Evolutionary conservation across 2,113 vertebrate genomes (phyloP).

Genomic region (Thalassoma bifasciatum): DNA sequence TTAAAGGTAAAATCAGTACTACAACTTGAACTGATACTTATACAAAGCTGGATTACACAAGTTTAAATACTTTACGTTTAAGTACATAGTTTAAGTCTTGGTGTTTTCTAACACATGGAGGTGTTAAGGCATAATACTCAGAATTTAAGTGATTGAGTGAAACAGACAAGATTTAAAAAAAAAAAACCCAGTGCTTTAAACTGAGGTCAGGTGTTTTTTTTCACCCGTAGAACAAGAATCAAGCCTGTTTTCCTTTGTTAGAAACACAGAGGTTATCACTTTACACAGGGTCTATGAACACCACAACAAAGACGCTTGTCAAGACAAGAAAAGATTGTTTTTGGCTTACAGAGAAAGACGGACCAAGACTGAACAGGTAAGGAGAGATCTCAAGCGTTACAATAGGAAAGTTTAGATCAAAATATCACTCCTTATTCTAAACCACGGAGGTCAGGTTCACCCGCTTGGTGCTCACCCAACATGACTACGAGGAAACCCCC

Average conservation of each 20-base stretch:
- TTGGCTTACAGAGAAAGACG: background rate
- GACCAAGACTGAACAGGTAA: constrained; percentile 15
- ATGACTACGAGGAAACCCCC: constrained; percentile 11
- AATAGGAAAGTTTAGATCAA: constrained; percentile 18
- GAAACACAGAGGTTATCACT: constrained; percentile 46
- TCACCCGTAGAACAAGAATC: too few relatives aligned
- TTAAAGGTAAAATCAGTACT: too few relatives aligned
- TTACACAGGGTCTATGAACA: constrained; percentile 53
- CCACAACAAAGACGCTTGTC: constrained; percentile 49
- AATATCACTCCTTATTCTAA: constrained; percentile 2
- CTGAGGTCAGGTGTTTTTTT: constrained; percentile 21
- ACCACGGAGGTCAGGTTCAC: constrained; percentile 9
- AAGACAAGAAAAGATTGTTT: constrained; percentile 13
- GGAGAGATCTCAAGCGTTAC: constrained; percentile 8
- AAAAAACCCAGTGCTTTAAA: background rate
- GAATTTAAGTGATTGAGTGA: constrained; percentile 19
- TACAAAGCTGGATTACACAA: too few relatives aligned
- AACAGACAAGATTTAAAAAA: background rate
- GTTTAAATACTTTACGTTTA: too few relatives aligned
- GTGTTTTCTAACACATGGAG: constrained; percentile 14
- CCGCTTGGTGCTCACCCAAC: constrained; percentile 16
- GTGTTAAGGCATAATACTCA: background rate
- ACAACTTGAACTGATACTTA: too few relatives aligned
- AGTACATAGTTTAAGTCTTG: too few relatives aligned
- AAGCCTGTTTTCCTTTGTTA: constrained; percentile 7